These are phyloP conservation scores for Peromyscus maniculatus DNA, from an alignment of 2,113 vertebrate species.

Conservation along the genomic window DNA sequence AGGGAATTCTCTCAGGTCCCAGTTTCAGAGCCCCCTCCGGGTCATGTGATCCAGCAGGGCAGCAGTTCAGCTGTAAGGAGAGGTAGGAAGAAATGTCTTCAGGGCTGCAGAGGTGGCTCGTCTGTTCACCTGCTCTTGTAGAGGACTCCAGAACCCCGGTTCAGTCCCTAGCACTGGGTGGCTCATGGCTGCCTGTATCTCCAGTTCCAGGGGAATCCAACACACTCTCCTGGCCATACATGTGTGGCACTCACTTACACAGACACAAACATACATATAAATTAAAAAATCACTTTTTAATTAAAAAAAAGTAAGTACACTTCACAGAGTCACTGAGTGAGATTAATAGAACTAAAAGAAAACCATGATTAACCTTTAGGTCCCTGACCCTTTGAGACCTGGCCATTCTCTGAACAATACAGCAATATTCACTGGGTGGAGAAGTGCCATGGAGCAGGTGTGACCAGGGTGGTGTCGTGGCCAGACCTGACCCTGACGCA, in stretches of 20 bases:
- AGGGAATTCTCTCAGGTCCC: not conserved
- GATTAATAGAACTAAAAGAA: not conserved
- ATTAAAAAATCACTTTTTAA: not conserved
- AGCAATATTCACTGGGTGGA: not conserved
- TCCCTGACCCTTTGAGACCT: no score
- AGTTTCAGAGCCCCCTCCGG: not conserved
- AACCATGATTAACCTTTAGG: not conserved
- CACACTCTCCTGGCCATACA: not conserved
- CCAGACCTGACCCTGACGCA: not conserved
- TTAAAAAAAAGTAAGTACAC: not conserved
- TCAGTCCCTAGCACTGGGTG: not conserved
- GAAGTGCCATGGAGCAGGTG: rapidly evolving
- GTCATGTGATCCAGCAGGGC: not conserved
- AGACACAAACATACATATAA: not conserved
- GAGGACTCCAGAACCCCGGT: not conserved
- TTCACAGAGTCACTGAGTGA: not conserved
- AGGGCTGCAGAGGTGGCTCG: no score
- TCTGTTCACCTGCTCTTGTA: not conserved
- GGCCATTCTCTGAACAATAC: not conserved
- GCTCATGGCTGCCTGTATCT: not conserved
- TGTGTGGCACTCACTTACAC: not conserved
- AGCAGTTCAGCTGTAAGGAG: not conserved
- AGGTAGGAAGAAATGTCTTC: not conserved
- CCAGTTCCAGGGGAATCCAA: not conserved
- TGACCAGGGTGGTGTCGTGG: no score